Evolutionary conservation across 2,797 vertebrate genomes (phyloP).

Genomic region (Falco peregrinus): DNA sequence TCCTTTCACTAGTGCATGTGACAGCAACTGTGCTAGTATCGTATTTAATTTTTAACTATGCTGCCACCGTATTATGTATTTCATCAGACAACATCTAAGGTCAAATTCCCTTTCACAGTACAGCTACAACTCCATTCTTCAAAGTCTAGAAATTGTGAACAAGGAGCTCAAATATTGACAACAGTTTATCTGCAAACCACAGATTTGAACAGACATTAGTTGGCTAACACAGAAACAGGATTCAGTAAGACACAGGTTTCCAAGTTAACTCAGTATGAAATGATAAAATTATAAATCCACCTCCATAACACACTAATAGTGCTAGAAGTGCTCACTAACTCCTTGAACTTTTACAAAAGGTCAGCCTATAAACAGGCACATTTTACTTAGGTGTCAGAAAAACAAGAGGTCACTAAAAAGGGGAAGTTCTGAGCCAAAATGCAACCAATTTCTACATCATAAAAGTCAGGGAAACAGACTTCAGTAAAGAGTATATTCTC

Average conservation of each 20-base stretch:
- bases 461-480: neutral
- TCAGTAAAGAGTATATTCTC: neutral
- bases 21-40: neutral
- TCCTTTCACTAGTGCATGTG: neutral
- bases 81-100: neutral
- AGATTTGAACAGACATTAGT: neutral
- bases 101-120: neutral
- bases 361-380: neutral
- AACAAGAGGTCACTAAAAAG: constrained; percentile 2
- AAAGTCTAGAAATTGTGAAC: neutral
- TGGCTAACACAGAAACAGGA: neutral
- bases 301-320: neutral
- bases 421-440: constrained; percentile 17
- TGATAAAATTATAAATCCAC: neutral
- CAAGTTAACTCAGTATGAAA: neutral
- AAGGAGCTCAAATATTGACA: neutral
- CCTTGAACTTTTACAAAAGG: neutral
- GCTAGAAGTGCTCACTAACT: neutral
- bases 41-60: neutral
- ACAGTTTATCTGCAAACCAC: neutral
- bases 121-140: neutral
- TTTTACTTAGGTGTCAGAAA: neutral
- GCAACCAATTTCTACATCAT: neutral
- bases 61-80: neutral
- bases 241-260: neutral